Base-by-base conservation (phyloP, 1,140 invertebrate genomes). In the Zaprionus vittiger region DNA sequence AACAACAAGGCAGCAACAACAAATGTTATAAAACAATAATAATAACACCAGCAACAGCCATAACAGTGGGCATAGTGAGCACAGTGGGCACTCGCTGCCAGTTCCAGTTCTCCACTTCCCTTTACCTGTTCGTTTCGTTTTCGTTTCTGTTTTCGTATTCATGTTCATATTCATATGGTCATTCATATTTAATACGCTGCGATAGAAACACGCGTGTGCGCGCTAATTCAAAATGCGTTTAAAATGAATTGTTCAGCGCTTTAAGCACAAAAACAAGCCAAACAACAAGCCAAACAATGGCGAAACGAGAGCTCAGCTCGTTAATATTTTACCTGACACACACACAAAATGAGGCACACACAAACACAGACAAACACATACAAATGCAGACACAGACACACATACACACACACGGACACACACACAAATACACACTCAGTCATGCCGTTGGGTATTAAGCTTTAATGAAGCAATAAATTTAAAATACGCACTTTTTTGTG, bases 391-490 rank as follows among this genome's bases (percentile, higher is more conserved):
- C 11, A 28, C 24, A 47, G 17, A 38, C 24, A 14, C 37, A 66
- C 63, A 70, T 9, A 70, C 11, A 28, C 24, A 47, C n/a, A 38
- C 24, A 14, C 28, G 41, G 24, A 41, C 22, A 52, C 28, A 74
- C 26, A 64, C 70, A 63, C 49, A 73, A 47, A 82, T 31, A 67
- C 71, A 73, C 17, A 55, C 24, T 26, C 38, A 38, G 5, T 63
- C 63, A 80, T 83, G 78, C 81, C 81, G 49, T 66, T 73, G 81
- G 78, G 73, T 71, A 89, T 89, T 89, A 89, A 84, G 84, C 73
- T 89, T 89, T 89, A 89, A 89, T 89, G 85, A 90, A 90, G 85
- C 85, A 90, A 90, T 90, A 90, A 90, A 90, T 90, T 90, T 90
- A 84, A 90, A 85, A 90, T 90, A 83, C 81, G 55, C 72, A 69